Conservation (phyloP, 2,113 vertebrate genomes). For the Peromyscus leucopus region DNA sequence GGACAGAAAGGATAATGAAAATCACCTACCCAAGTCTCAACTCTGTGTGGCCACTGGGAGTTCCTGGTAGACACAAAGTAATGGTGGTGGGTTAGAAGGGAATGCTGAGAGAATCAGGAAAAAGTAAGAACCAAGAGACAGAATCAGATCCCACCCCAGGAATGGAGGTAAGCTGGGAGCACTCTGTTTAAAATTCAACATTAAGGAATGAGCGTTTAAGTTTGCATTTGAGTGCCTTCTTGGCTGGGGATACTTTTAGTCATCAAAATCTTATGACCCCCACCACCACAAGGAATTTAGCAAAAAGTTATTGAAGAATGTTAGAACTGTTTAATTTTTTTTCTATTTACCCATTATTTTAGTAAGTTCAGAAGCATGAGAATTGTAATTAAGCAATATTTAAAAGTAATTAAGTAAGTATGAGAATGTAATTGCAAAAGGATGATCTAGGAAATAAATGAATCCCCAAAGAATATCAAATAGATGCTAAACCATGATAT, state of each 20-base stretch:
- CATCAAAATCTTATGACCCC: neutral
- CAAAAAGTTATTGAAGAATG: neutral
- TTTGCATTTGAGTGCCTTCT: neutral
- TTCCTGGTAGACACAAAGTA: neutral
- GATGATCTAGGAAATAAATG: neutral
- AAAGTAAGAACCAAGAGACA: neutral
- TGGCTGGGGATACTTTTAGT: neutral
- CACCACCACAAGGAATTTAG: neutral
- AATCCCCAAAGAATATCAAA: conserved; percentile 9
- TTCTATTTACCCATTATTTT: neutral
- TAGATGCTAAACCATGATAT: neutral
- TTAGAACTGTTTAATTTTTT: neutral
- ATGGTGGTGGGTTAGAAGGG: neutral
- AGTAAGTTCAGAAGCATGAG: neutral
- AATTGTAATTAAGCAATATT: neutral
- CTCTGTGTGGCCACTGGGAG: neutral
- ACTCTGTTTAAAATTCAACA: neutral
- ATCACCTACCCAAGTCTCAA: neutral
- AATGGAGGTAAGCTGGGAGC: neutral
- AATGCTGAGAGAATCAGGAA: neutral
- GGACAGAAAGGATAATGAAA: neutral
- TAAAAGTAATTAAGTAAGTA: conserved; percentile 32
- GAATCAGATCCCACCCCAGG: too few species aligned
- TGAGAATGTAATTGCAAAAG: conserved; percentile 3
- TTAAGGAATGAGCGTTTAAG: neutral